phyloP scores from a whole-genome alignment of 1,140 invertebrate species.

The Druon quercuslanigerum region DNA sequence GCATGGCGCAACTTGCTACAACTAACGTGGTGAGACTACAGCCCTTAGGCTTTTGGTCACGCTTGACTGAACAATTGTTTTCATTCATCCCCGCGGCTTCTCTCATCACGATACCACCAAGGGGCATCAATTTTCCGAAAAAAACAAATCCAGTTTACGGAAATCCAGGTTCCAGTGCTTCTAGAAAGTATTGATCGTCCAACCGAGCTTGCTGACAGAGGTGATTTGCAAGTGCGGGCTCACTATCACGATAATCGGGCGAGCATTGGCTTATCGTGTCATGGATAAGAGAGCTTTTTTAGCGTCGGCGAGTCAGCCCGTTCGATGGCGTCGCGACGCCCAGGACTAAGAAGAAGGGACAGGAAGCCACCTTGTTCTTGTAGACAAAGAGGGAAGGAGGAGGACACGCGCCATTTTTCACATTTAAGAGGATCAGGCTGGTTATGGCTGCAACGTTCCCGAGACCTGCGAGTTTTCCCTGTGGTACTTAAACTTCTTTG shows the following conservation, averaged over 20 bases:
- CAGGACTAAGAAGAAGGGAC: conserved; percentile 2
- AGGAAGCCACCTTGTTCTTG: neutral
- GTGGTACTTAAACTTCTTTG: conserved; percentile 8
- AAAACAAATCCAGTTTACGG: too few relatives aligned
- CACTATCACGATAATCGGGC: conserved; percentile 35
- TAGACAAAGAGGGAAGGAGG: neutral
- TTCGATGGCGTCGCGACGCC: conserved; percentile 36
- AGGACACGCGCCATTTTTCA: conserved; percentile 18
- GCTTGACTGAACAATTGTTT: too few relatives aligned
- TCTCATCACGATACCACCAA: too few relatives aligned
- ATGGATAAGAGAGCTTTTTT: conserved; percentile 40
- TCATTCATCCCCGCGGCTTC: too few relatives aligned
- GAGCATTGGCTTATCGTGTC: conserved; percentile 31
- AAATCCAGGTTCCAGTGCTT: too few relatives aligned
- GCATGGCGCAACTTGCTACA: too few relatives aligned
- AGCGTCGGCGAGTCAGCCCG: conserved; percentile 40
- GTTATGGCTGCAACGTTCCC: conserved; percentile 12
- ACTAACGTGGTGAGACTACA: too few relatives aligned
- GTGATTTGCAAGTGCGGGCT: conserved; percentile 44
- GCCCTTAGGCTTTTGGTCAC: too few relatives aligned
- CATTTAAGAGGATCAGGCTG: conserved; percentile 28
- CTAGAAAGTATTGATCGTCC: too few relatives aligned
- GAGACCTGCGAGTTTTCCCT: conserved; percentile 13
- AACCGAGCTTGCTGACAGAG: conserved; percentile 37
- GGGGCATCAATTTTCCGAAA: too few relatives aligned